These are phyloP conservation scores for Gibbula magus DNA, from an alignment of 2,888 invertebrate species.

Conservation along the genomic window DNA sequence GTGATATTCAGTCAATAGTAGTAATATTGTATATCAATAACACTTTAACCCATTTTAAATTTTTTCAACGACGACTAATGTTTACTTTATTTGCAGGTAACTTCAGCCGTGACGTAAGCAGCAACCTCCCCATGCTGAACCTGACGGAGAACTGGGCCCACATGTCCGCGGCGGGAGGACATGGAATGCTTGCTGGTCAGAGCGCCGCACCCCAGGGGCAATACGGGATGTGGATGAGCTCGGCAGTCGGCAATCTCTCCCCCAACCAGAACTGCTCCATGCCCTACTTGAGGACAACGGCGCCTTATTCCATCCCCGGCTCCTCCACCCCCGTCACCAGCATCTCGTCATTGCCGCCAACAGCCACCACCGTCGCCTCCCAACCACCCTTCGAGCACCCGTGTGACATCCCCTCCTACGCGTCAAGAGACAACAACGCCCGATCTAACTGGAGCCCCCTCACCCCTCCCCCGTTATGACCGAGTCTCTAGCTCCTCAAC, in stretches of 20 bases:
- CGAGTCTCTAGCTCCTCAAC: slow-evolving; percentile 8
- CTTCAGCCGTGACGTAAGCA: slow-evolving; percentile 59
- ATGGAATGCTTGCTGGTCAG: slow-evolving; percentile 55
- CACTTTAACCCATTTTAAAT: no score
- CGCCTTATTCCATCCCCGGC: slow-evolving; percentile 60
- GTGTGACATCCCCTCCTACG: slow-evolving; percentile 59
- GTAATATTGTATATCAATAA: no score
- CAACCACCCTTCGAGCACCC: slow-evolving; percentile 55
- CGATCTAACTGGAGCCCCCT: slow-evolving; percentile 64
- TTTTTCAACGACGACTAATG: neutral
- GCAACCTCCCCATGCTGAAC: slow-evolving; percentile 65
- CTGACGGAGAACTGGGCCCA: slow-evolving; percentile 68
- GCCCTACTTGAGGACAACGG: slow-evolving; percentile 62
- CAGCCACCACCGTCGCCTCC: slow-evolving; percentile 43
- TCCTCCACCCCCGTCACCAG: slow-evolving; percentile 49
- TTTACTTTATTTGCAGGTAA: slow-evolving; percentile 48
- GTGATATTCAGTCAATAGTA: no score
- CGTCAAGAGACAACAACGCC: slow-evolving; percentile 48
- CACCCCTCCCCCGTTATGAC: slow-evolving; percentile 66
- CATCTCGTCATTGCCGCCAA: slow-evolving; percentile 46
- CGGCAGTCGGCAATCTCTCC: slow-evolving; percentile 63
- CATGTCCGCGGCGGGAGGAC: slow-evolving; percentile 52
- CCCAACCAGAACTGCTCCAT: slow-evolving; percentile 70
- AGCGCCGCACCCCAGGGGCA: slow-evolving; percentile 53
- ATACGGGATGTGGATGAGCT: slow-evolving; percentile 67